These are phyloP conservation scores for Poecilobothrus nobilitatus DNA, from an alignment of 2,888 invertebrate species.

Conservation along the genomic window DNA sequence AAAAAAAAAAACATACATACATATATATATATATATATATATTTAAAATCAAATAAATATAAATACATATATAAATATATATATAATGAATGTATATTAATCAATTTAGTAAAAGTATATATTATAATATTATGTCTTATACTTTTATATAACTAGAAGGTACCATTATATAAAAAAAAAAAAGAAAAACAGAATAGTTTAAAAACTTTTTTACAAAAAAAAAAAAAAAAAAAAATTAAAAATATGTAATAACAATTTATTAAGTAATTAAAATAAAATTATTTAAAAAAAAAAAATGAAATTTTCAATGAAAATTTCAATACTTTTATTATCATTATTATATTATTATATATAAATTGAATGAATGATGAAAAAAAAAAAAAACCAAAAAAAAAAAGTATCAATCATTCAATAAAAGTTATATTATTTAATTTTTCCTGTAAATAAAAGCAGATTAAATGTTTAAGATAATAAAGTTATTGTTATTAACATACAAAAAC, in stretches of 20 bases:
- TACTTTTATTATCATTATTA: not conserved
- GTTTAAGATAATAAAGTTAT: too few relatives aligned
- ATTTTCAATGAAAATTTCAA: slow-evolving; percentile 6
- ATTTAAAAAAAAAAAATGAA: not conserved
- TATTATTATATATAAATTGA: not conserved
- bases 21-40: not conserved
- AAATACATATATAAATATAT: not conserved
- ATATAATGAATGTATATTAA: not conserved
- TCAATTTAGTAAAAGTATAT: not conserved
- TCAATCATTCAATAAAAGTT: too few relatives aligned
- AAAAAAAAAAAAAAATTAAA: not conserved
- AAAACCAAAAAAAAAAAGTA: not conserved
- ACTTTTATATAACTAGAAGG: not conserved
- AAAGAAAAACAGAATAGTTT: not conserved
- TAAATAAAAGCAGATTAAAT: too few relatives aligned
- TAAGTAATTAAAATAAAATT: not conserved
- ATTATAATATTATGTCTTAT: not conserved
- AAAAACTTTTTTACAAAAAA: not conserved
- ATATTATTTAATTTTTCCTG: too few relatives aligned
- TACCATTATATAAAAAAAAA: not conserved
- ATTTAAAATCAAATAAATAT: not conserved
- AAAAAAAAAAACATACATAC: too few relatives aligned
- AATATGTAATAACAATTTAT: not conserved
- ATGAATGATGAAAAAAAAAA: not conserved
- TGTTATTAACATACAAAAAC: too few relatives aligned